These are phyloP conservation scores for Strongylocentrotus purpuratus DNA, from an alignment of 35 echinoderm and acorn worm species.

Conservation along the genomic window DNA sequence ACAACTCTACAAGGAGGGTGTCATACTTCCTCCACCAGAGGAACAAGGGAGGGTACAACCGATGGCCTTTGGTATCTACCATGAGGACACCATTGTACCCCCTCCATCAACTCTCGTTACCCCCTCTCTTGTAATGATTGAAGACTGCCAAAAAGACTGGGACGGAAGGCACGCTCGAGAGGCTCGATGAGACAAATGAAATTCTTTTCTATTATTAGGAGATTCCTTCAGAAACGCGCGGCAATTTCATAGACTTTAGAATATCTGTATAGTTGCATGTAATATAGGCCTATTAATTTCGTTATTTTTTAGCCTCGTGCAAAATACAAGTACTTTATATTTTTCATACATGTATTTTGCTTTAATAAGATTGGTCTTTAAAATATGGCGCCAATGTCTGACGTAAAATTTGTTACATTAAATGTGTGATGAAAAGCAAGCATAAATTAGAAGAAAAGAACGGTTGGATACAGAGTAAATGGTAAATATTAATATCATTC, in stretches of 20 bases:
- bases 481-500: neutral
- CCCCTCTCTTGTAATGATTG: neutral
- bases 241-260: neutral
- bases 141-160: neutral
- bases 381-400: too few relatives aligned
- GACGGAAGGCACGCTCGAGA: conserved; percentile 40
- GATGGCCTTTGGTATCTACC: conserved; percentile 19
- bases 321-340: neutral
- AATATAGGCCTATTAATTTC: too few relatives aligned
- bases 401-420: too few relatives aligned
- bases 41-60: neutral
- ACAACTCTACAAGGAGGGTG: conserved; percentile 1
- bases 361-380: too few relatives aligned
- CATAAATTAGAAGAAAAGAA: neutral
- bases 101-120: neutral
- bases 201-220: too few relatives aligned
- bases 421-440: too few relatives aligned
- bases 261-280: neutral
- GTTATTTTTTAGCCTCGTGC: neutral
- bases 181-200: conserved; percentile 9
- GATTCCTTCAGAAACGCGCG: too few relatives aligned
- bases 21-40: neutral
- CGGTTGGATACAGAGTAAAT: neutral
- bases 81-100: conserved; percentile 41
- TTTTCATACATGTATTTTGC: neutral